Base-by-base conservation (phyloP, 2,797 vertebrate genomes). In the Fistularia tabacaria region DNA sequence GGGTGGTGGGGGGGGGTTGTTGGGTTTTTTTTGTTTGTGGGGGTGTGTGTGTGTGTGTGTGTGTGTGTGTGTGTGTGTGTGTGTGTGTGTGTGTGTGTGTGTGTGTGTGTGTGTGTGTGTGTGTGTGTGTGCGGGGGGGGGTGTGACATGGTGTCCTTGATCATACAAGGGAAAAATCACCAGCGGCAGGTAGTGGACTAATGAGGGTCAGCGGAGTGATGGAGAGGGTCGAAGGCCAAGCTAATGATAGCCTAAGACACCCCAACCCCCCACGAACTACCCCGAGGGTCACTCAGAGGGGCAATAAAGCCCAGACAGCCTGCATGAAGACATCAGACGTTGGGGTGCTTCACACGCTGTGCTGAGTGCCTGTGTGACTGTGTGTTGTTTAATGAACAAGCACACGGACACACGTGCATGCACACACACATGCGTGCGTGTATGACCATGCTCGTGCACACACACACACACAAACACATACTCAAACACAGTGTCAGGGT, bases 161-260 rank as follows among this genome's bases (percentile, higher is more conserved):
- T 83, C 79, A 79, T 74, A 70, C 58, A 55, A 73, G 54, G 54
- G 38, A 10, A 54, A 62, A 8, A 38, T 66, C 44, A 40, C 39
- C 66, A 65, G 62, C 60, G 40, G 60, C 49, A 73, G 73, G 76
- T 81, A 78, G 57, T 40, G 62, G 51, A 73, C 68, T 86, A 84
- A 81, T 73, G 71, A 79, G 62, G 76, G 69, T 72, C 46, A 53
- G 58, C 52, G 67, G 64, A 80, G 75, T 47, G 62, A 40, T 48
- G 71, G 54, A 69, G 70, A 64, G 52, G 63, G 60, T n/a, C 38
- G 76, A 56, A 71, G 64, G 74, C 73, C 73, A 65, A 4, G 57
- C 69, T 83, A 80, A 84, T 86, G 70, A 84, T 61, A 83, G 75
- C 62, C 57, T 11, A 7, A 1, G 25, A 25, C 25, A 25, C 25